These are phyloP conservation scores for Scortum barcoo DNA, from an alignment of 2,113 vertebrate species.

Conservation along the genomic window DNA sequence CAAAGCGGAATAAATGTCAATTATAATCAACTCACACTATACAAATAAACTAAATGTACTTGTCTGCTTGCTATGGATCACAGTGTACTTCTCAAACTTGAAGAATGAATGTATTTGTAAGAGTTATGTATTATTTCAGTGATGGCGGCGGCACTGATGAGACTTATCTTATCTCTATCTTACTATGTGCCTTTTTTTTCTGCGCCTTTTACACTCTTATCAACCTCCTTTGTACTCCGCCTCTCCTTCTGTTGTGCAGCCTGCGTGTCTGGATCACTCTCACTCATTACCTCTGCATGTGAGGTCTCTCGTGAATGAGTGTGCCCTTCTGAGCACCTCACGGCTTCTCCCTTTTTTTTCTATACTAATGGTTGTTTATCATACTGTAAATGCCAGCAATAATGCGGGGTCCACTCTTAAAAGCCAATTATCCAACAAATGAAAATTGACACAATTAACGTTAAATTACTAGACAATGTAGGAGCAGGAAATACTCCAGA, in stretches of 20 bases:
- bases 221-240: not conserved
- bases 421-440: constrained; percentile 7
- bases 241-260: not conserved
- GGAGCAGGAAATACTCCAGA: not conserved
- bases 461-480: constrained; percentile 12
- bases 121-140: not conserved
- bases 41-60: not conserved
- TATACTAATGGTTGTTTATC: constrained; percentile 5
- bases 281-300: not conserved
- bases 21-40: constrained; percentile 5
- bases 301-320: not conserved
- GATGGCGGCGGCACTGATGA: not conserved
- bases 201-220: not conserved
- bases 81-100: not conserved
- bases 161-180: no score
- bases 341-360: not conserved
- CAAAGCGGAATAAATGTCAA: not conserved
- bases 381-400: not conserved
- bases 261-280: not conserved
- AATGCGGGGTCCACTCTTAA: not conserved
- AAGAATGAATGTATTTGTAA: not conserved
- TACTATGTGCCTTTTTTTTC: not conserved
- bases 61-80: not conserved
- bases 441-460: constrained; percentile 22
- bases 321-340: not conserved